Evolutionary conservation across 2,113 vertebrate species (phyloP).

Genomic region (Calyptomena viridis): DNA sequence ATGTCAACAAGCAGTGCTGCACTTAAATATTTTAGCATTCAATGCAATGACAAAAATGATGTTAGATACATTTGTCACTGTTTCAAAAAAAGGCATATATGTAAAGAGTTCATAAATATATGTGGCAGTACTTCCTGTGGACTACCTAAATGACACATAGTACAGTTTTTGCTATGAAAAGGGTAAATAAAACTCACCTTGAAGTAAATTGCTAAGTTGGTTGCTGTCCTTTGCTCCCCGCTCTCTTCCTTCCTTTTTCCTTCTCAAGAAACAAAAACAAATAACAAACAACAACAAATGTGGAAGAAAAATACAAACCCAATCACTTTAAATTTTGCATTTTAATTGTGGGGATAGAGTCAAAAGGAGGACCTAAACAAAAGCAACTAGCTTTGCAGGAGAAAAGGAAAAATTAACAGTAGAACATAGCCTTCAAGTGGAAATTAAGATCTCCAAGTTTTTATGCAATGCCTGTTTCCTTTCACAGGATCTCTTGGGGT

Average conservation of each 20-base stretch:
- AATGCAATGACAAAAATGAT: background rate
- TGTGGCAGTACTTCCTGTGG: background rate
- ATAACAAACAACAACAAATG: background rate
- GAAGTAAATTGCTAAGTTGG: background rate
- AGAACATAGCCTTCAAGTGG: background rate
- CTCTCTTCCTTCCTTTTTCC: background rate
- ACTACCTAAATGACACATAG: background rate
- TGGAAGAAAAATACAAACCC: background rate
- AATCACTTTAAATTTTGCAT: background rate
- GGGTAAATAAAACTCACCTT: background rate
- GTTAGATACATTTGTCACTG: background rate
- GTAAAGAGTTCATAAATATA: background rate
- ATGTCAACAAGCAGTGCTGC: background rate
- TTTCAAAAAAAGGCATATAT: background rate
- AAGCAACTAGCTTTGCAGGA: background rate
- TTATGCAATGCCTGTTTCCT: background rate
- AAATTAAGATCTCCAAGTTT: background rate
- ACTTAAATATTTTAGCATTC: conserved; percentile 16
- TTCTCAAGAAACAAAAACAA: background rate
- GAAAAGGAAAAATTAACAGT: background rate
- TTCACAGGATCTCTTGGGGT: background rate
- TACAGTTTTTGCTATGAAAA: background rate
- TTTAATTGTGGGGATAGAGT: background rate
- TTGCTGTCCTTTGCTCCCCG: background rate
- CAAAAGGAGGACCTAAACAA: background rate